Evolutionary conservation across 2,888 invertebrate species (phyloP), one percentile per base, ranked within the genome.

Genomic region (Eilema griseolum): DNA sequence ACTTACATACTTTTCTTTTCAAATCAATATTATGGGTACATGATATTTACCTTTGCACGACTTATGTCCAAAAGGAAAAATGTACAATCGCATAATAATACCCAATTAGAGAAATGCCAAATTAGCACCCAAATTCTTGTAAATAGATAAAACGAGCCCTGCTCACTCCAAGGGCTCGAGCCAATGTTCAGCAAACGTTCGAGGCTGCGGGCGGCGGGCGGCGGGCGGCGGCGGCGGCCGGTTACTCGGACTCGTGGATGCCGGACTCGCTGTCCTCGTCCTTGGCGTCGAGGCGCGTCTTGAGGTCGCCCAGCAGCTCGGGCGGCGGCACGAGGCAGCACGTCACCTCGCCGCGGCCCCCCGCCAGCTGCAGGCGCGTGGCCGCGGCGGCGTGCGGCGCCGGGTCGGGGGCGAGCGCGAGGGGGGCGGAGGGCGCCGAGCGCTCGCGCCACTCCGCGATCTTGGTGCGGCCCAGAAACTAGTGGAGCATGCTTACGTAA

Each of bases 401-500:
- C n/a, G n/a, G n/a, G n/a, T n/a, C n/a, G n/a, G n/a, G n/a, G n/a
- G n/a, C n/a, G n/a, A n/a, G n/a, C n/a, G n/a, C n/a, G n/a, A 83
- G 83, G 70, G 80, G 74, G 33, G 71, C 75, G 80, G 71, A 89
- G 14, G 81, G 81, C 60, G 66, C 82, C 83, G 83, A 84, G 69
- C 93, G 89, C 69, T 86, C 88, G 83, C 93, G 91, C 94, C 94
- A 94, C 91, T 92, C 92, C 75, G 92, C 94, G 73, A 95, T 93
- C 92, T 94, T 95, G 81, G 78, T 67, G 91, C 90, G 60, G 91
- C 92, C 28, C 89, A 88, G 75, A 89, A 96, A 76, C 94, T 91
- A 89, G 98, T 98, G 70, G 98, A 98, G 89, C 98, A 99, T 94
- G 99, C 99, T 20, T 99, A 98, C 93, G 98, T 99, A 66, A 99